Evolutionary conservation across 1,140 invertebrate species (phyloP).

Genomic region (Mylabris phalerata): DNA sequence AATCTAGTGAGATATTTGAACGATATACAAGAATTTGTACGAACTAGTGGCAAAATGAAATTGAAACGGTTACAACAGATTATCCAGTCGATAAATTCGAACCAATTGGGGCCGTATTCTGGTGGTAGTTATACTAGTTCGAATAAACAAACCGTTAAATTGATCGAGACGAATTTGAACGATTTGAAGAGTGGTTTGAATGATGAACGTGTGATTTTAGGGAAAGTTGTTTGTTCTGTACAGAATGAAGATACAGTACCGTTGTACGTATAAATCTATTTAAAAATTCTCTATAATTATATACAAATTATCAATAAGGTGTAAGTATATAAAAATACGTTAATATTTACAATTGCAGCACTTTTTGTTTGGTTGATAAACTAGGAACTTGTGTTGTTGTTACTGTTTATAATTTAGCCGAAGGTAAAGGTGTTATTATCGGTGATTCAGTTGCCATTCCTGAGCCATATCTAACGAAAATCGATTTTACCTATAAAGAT

Average conservation of each 20-base stretch:
- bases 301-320: neutral
- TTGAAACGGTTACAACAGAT: conserved; percentile 59
- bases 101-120: conserved; percentile 56
- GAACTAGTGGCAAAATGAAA: conserved; percentile 69
- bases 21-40: conserved; percentile 56
- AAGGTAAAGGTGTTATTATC: conserved; percentile 73
- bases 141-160: conserved; percentile 47
- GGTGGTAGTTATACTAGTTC: conserved; percentile 51
- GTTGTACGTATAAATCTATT: conserved; percentile 59
- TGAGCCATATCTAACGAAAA: conserved; percentile 61
- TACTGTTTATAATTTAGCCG: conserved; percentile 76
- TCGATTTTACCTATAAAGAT: conserved; percentile 53
- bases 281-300: conserved; percentile 24
- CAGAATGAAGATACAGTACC: conserved; percentile 66
- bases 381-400: conserved; percentile 64
- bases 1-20: conserved; percentile 62
- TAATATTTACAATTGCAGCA: conserved; percentile 49
- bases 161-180: conserved; percentile 46
- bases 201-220: conserved; percentile 61
- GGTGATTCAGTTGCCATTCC: conserved; percentile 77
- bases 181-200: conserved; percentile 54
- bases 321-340: neutral
- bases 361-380: conserved; percentile 73
- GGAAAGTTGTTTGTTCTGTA: conserved; percentile 75
- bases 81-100: conserved; percentile 49